A percentile compares a stretch with the other conserved stretches of the same genome.
These are phyloP conservation scores for Cydia amplana DNA, from an alignment of 1,140 invertebrate species.

Conservation along the genomic window DNA sequence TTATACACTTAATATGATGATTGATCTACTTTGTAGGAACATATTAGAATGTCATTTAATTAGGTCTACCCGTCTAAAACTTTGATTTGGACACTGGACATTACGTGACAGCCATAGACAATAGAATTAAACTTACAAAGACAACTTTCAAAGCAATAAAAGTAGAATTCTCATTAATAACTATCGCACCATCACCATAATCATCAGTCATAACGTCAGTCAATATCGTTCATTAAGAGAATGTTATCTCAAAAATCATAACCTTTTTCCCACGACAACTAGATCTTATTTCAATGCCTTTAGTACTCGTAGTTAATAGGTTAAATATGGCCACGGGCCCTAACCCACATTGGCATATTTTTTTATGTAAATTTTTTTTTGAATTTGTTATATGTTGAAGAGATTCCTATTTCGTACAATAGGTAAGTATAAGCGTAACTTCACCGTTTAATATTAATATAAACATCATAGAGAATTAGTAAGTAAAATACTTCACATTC, in stretches of 20 bases:
- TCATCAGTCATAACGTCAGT: neutral
- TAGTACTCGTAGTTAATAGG: neutral
- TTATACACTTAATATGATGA: no score
- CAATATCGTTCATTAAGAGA: neutral
- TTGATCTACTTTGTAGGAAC: no score
- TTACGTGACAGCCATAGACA: neutral
- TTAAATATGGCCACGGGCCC: neutral
- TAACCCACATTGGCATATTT: neutral
- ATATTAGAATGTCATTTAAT: no score
- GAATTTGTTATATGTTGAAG: no score
- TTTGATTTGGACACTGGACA: no score
- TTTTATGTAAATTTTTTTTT: no score
- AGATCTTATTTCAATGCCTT: neutral
- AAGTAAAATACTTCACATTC: no score
- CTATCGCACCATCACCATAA: neutral
- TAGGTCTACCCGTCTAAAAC: no score
- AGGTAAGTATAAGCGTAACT: no score
- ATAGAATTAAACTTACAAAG: neutral
- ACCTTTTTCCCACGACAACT: neutral
- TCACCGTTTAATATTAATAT: no score
- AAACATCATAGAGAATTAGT: no score
- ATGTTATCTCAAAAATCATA: neutral
- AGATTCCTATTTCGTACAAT: no score
- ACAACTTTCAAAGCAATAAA: slow-evolving; percentile 1
- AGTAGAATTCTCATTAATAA: neutral